phyloP scores from a whole-genome alignment of 2,888 invertebrate genomes.

The Plebejus melissa region DNA sequence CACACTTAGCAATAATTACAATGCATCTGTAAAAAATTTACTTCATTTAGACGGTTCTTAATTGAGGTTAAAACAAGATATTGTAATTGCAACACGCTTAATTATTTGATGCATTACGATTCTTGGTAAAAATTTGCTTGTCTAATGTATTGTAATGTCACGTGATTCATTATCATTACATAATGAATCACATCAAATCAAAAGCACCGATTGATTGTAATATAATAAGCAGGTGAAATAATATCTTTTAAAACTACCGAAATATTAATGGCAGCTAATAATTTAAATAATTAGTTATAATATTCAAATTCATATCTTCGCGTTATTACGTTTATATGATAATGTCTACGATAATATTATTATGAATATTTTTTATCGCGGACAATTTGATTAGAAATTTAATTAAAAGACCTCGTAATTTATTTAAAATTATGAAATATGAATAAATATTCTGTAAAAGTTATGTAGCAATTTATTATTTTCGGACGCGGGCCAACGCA shows the following conservation, averaged over 20 bases:
- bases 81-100: not conserved
- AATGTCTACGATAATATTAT: not conserved
- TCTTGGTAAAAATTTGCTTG: conserved; percentile 33
- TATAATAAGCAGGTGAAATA: conserved; percentile 12
- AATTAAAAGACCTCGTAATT: conserved; percentile 14
- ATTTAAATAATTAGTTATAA: not conserved
- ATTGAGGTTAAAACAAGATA: not conserved
- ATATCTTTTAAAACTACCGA: conserved; percentile 12
- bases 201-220: not conserved
- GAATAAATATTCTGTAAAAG: conserved; percentile 40
- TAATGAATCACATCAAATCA: conserved; percentile 9
- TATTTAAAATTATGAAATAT: conserved; percentile 36
- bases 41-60: not conserved
- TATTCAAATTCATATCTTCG: conserved; percentile 2
- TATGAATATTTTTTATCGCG: conserved; percentile 5
- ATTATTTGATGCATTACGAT: conserved; percentile 17
- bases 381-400: conserved; percentile 13
- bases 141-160: conserved; percentile 30
- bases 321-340: conserved; percentile 2
- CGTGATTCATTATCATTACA: conserved; percentile 11
- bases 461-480: not conserved
- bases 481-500: not conserved
- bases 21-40: conserved; percentile 2
- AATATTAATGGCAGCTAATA: not conserved
- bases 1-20: not conserved